Evolutionary conservation across 2,113 vertebrate genomes (phyloP).

Genomic region (Malurus cyaneus): DNA sequence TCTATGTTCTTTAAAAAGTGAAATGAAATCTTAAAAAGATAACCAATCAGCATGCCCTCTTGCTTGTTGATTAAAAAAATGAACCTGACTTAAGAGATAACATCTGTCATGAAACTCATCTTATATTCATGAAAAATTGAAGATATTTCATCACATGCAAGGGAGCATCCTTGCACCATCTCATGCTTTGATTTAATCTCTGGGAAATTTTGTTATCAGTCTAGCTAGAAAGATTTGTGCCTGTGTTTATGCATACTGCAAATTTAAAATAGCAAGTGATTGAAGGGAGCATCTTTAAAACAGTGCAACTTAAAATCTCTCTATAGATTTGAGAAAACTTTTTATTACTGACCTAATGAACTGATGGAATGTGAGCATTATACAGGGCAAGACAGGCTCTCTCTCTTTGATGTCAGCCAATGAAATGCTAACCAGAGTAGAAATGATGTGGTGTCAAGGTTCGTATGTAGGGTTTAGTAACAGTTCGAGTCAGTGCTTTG

Average conservation of each 20-base stretch:
- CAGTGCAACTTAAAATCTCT: neutral
- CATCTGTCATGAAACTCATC: neutral
- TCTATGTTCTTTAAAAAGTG: neutral
- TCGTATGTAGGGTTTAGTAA: neutral
- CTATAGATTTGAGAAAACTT: neutral
- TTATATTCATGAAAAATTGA: neutral
- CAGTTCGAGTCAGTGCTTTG: neutral
- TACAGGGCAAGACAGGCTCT: neutral
- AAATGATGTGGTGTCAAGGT: neutral
- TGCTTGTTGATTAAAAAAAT: neutral
- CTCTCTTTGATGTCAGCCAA: neutral
- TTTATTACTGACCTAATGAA: neutral
- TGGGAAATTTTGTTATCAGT: neutral
- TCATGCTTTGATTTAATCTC: neutral
- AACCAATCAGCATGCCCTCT: neutral
- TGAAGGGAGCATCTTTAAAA: neutral
- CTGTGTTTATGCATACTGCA: accelerated
- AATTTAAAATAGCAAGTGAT: neutral
- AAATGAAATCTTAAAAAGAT: neutral
- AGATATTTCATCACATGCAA: neutral
- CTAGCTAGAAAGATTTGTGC: neutral
- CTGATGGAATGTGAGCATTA: neutral
- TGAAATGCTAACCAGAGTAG: neutral
- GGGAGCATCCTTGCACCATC: neutral
- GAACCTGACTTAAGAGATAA: neutral